These are phyloP conservation scores for Pocillopora meandrina DNA, from an alignment of 92 coral and sea anemone species.

Conservation along the genomic window DNA sequence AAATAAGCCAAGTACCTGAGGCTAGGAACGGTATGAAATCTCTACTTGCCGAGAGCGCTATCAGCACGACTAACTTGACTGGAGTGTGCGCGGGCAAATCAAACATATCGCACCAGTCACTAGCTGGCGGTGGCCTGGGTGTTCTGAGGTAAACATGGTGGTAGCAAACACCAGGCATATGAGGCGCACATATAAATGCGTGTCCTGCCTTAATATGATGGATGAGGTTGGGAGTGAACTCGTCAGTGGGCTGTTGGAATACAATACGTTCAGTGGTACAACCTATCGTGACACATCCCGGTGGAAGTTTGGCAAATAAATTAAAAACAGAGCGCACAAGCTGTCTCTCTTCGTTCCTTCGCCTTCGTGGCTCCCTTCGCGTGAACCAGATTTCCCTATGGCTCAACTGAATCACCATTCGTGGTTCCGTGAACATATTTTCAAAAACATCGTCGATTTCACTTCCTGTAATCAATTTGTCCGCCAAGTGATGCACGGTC, in stretches of 20 bases:
- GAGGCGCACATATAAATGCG: conserved; percentile 77
- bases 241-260: conserved; percentile 56
- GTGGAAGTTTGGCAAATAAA: conserved; percentile 67
- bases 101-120: conserved; percentile 77
- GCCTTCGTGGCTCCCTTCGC: conserved; percentile 72
- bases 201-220: conserved; percentile 83
- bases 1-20: conserved; percentile 58
- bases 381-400: conserved; percentile 90
- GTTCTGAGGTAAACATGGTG: conserved; percentile 84
- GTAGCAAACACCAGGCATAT: conserved; percentile 85
- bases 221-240: conserved; percentile 44
- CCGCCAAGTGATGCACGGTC: conserved; percentile 66
- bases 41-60: conserved; percentile 90
- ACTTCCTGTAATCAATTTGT: conserved; percentile 58
- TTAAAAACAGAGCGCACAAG: conserved; percentile 78
- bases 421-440: conserved; percentile 62
- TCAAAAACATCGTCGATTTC: conserved; percentile 70
- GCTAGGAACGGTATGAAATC: conserved; percentile 90
- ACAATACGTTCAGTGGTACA: conserved; percentile 93
- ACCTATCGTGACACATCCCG: conserved; percentile 74
- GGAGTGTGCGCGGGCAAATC: conserved; percentile 64
- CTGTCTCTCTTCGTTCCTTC: conserved; percentile 79
- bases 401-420: conserved; percentile 74
- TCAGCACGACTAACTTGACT: conserved; percentile 80
- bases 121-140: conserved; percentile 61